These are phyloP conservation scores for Myathropa florea DNA, from an alignment of 2,888 invertebrate genomes.

Conservation along the genomic window DNA sequence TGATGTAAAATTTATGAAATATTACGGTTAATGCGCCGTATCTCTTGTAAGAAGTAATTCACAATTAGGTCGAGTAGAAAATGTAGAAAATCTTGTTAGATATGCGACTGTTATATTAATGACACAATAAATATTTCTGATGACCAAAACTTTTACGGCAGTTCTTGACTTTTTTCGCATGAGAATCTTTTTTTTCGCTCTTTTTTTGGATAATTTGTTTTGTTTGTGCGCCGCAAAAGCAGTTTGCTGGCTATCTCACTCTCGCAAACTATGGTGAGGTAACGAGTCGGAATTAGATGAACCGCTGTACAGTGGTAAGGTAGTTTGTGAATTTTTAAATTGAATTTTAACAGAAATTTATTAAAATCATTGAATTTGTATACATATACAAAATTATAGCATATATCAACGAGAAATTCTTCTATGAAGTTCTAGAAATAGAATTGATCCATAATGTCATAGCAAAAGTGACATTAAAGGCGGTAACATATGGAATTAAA, in stretches of 20 bases:
- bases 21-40: conserved; percentile 29
- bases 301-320: conserved; percentile 33
- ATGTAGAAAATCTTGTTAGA: background rate
- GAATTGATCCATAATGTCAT: too few relatives aligned
- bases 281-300: background rate
- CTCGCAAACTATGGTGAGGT: background rate
- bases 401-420: too few relatives aligned
- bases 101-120: background rate
- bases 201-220: conserved; percentile 54
- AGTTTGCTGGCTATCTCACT: conserved; percentile 1
- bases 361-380: background rate
- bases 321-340: background rate
- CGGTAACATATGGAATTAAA: too few relatives aligned
- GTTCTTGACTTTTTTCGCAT: conserved; percentile 50
- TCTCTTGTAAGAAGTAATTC: background rate
- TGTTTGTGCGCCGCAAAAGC: conserved; percentile 57
- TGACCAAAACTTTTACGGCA: conserved; percentile 48
- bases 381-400: background rate
- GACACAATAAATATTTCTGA: conserved; percentile 13
- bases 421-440: too few relatives aligned
- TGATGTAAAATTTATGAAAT: background rate
- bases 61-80: background rate
- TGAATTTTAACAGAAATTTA: background rate
- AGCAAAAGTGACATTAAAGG: too few relatives aligned
- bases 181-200: conserved; percentile 21